phyloP scores from a whole-genome alignment of 2,888 invertebrate genomes.

The Andricus curvator region DNA sequence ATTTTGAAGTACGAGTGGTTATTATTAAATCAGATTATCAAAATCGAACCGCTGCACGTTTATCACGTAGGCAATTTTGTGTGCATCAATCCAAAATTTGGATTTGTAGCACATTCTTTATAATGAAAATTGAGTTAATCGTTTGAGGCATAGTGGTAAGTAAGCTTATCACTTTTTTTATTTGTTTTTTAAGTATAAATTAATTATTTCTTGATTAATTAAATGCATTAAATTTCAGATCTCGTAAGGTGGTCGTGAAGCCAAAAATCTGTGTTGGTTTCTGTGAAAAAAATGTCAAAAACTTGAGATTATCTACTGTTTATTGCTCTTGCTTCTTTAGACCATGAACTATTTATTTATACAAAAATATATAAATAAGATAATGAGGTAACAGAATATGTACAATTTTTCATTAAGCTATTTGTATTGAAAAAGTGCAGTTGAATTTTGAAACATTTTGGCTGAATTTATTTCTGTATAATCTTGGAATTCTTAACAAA shows the following conservation, averaged over 20 bases:
- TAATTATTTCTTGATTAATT: not conserved
- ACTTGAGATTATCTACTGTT: not conserved
- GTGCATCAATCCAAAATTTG: slow-evolving; percentile 47
- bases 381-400: not conserved
- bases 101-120: slow-evolving; percentile 41
- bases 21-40: slow-evolving; percentile 39
- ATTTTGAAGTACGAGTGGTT: slow-evolving; percentile 46
- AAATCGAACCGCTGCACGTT: slow-evolving; percentile 48
- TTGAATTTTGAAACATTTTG: too few relatives aligned
- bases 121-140: not conserved
- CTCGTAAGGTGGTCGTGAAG: not conserved
- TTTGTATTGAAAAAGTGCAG: not conserved
- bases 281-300: not conserved
- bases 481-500: too few relatives aligned
- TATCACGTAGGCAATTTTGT: slow-evolving; percentile 46
- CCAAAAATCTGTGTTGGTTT: not conserved
- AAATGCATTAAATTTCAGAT: not conserved
- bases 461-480: too few relatives aligned
- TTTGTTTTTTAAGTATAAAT: not conserved
- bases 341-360: not conserved
- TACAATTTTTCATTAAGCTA: not conserved
- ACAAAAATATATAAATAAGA: not conserved
- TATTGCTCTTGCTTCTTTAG: not conserved
- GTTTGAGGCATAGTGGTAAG: not conserved
- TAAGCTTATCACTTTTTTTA: not conserved